phyloP scores from a whole-genome alignment of 2,888 invertebrate genomes.

The Ormyrus nitidulus region DNA sequence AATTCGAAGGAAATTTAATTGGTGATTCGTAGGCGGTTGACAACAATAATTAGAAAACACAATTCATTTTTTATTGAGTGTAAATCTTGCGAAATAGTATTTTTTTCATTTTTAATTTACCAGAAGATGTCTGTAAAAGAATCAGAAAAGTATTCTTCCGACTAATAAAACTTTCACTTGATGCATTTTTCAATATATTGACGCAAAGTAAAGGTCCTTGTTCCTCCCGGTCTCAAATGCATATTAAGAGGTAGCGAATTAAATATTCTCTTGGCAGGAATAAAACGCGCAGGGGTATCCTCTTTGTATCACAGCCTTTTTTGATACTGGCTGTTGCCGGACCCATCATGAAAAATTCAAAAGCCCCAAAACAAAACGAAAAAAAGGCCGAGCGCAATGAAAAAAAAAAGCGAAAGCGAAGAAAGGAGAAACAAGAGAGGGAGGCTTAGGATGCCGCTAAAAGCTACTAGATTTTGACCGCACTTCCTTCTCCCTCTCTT shows the following conservation, averaged over 20 bases:
- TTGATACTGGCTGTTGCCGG: conserved; percentile 4
- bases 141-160: too few relatives aligned
- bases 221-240: background rate
- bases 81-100: too few relatives aligned
- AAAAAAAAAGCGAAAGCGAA: conserved; percentile 20
- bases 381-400: conserved; percentile 23
- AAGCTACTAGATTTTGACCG: conserved; percentile 47
- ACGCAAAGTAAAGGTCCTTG: conserved; percentile 13
- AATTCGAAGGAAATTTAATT: too few relatives aligned
- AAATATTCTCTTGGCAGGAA: conserved; percentile 36
- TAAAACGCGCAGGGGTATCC: conserved; percentile 1
- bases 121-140: too few relatives aligned
- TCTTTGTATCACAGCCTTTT: conserved; percentile 20
- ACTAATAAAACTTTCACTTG: too few relatives aligned
- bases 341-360: conserved; percentile 53
- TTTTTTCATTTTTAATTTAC: too few relatives aligned
- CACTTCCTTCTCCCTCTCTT: background rate
- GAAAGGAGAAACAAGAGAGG: background rate
- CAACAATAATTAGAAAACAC: too few relatives aligned
- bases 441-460: conserved; percentile 14
- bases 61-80: too few relatives aligned
- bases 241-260: conserved; percentile 27
- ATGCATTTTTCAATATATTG: background rate
- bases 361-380: conserved; percentile 42
- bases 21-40: too few relatives aligned